Evolutionary conservation across 2,113 vertebrate species (phyloP).

Genomic region (Otocyon megalotis): DNA sequence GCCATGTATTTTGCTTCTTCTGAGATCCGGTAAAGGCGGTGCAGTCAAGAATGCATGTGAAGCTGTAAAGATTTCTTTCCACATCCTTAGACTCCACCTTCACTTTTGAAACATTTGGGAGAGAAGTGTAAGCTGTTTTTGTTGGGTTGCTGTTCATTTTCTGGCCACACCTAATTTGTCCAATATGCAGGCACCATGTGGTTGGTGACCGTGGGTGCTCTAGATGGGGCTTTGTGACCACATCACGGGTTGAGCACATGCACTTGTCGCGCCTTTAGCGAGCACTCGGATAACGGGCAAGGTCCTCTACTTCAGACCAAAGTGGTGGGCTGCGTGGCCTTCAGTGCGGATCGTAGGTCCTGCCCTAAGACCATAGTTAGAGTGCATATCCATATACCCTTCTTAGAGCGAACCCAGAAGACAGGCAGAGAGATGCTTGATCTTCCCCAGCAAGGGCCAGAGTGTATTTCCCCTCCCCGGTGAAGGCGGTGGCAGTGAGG

Average conservation of each 20-base stretch:
- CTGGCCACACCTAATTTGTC: background rate
- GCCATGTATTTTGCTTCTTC: background rate
- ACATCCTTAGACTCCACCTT: background rate
- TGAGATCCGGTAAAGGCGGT: background rate
- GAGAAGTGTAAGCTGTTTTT: background rate
- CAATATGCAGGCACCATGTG: fast-evolving
- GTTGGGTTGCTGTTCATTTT: background rate
- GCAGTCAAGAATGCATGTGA: fast-evolving
- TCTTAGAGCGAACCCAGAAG: background rate
- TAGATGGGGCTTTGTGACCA: background rate
- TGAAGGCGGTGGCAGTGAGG: background rate
- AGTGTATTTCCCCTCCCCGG: background rate
- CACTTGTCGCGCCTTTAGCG: fast-evolving
- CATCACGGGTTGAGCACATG: fast-evolving
- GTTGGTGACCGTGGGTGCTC: background rate
- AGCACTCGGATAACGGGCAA: background rate
- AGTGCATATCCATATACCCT: fast-evolving
- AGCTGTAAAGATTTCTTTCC: fast-evolving
- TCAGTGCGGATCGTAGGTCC: background rate
- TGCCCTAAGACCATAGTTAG: background rate
- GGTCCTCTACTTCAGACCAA: background rate
- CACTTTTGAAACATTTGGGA: background rate
- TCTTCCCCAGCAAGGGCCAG: background rate
- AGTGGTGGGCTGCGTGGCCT: too few species aligned
- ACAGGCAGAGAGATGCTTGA: background rate